Base-by-base conservation (phyloP, 2,888 invertebrate species). In the Acanthosoma haemorrhoidale region DNA sequence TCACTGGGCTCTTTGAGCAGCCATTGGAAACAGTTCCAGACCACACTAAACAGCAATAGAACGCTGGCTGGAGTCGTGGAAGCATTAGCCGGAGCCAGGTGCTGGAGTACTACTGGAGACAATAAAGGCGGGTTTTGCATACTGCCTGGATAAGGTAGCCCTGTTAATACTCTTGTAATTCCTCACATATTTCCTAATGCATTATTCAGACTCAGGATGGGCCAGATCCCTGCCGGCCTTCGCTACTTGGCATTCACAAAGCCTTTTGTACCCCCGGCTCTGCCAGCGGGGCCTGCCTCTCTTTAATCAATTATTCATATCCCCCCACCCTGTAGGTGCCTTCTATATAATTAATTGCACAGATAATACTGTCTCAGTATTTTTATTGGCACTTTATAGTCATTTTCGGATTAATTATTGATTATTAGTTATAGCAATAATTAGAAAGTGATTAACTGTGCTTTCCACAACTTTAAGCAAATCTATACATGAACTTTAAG, bases 151-250 rank as follows among this genome's bases (percentile, higher is more conserved):
- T 25, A 38, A 21, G 21, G 9, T 15, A 25, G 63, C 11, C 9
- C 39, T 41, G 39, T 36, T 63, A 63, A 63, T 63, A 39, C 63
- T 21, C 29, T 8, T 6, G 13, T 67, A 67, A 67, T 67, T 67
- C 66, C 66, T 51, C 69, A 69, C 69, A 69, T 61, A 71, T 71
- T 64, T 69, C 69, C 69, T 69, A 57, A 63, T 71, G 64, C 69
- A 71, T 71, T 69, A 71, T 71, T 71, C 71, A 71, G 16, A 39
- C n/a, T 15, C 38, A 5, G 21, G 15, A 51, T 15, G 15, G 63
- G 18, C 5, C 39, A 2, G 57, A 11, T 36, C 36, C 36, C 36
- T 36, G 36, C 5, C 1, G 58, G 32, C n/a, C 2, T 8, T 16
- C 41, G n/a, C 16, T 38, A 21, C 66, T 51, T 31, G 51, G 29